Evolutionary conservation across 2,888 invertebrate species (phyloP).

Genomic region (Vesta saturnalis): DNA sequence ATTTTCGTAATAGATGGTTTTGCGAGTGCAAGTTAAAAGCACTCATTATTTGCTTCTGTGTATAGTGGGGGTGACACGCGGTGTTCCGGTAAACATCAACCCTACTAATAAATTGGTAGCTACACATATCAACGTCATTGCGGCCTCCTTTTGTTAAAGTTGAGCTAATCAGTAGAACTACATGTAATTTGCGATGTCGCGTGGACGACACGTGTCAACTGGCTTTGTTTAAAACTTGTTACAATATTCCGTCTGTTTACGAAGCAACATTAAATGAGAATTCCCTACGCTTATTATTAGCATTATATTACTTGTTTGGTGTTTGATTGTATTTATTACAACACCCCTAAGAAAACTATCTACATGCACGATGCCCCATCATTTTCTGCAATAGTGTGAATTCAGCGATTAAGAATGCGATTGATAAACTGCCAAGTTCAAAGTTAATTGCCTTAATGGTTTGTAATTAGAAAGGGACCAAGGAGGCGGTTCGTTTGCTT

Average conservation of each 20-base stretch:
- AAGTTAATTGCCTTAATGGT: conserved; percentile 59
- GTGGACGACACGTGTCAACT: conserved; percentile 58
- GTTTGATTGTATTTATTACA: conserved; percentile 14
- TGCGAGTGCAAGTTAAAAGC: conserved; percentile 55
- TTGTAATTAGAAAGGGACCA: conserved; percentile 53
- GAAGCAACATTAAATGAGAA: conserved; percentile 46
- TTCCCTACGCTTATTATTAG: conserved; percentile 44
- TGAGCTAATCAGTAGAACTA: conserved; percentile 58
- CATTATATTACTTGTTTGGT: conserved; percentile 44
- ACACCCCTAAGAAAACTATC: conserved; percentile 10
- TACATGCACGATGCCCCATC: not conserved
- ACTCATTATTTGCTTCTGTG: conserved; percentile 54
- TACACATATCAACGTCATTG: conserved; percentile 63
- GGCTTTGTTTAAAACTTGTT: conserved; percentile 59
- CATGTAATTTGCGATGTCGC: conserved; percentile 60
- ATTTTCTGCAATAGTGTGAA: conserved; percentile 17
- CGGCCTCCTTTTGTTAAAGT: conserved; percentile 58
- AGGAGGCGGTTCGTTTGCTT: conserved; percentile 35
- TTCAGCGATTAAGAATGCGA: conserved; percentile 38
- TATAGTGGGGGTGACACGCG: conserved; percentile 50
- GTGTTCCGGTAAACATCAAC: conserved; percentile 53
- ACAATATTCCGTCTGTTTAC: conserved; percentile 55
- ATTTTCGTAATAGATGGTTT: conserved; percentile 48
- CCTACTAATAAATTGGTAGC: conserved; percentile 62
- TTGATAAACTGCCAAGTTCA: conserved; percentile 46